phyloP scores from a whole-genome alignment of 2,113 vertebrate genomes.

The Emydura subglobosa region DNA sequence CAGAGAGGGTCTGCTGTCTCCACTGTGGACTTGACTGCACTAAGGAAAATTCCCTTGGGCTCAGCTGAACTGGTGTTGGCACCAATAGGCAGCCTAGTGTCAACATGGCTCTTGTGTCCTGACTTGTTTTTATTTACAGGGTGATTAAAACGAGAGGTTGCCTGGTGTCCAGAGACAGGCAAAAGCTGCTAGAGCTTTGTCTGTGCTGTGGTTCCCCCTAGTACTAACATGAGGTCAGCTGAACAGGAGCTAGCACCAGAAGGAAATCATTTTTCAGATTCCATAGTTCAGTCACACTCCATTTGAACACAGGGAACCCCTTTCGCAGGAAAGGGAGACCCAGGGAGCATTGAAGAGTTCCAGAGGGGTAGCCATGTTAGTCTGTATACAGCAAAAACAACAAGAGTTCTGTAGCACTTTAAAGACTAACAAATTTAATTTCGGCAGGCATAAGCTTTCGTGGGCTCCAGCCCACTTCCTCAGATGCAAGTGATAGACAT shows the following conservation, averaged over 20 bases:
- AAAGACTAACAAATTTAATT: too few relatives aligned
- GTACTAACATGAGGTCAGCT: not conserved
- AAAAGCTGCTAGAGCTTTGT: not conserved
- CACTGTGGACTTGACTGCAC: not conserved
- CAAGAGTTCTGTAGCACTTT: too few relatives aligned
- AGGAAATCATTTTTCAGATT: not conserved
- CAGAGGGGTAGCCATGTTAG: too few relatives aligned
- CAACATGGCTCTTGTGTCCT: not conserved
- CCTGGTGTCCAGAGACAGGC: not conserved
- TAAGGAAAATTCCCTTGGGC: slow-evolving; percentile 49
- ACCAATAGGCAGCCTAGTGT: slow-evolving; percentile 17
- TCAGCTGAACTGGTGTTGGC: slow-evolving; percentile 1
- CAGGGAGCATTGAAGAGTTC: not conserved
- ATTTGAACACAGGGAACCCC: not conserved
- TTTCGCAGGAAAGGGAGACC: slow-evolving; percentile 11
- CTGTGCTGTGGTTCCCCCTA: not conserved
- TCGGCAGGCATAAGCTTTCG: too few relatives aligned
- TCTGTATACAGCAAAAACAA: too few relatives aligned
- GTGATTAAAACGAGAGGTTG: not conserved
- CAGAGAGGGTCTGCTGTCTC: slow-evolving; percentile 49
- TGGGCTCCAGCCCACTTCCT: too few relatives aligned
- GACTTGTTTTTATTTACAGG: slow-evolving; percentile 13
- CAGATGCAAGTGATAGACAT: too few relatives aligned
- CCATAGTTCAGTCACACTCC: not conserved
- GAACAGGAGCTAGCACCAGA: not conserved